Conservation (phyloP, 1,140 invertebrate genomes). For the Papilio polytes region DNA sequence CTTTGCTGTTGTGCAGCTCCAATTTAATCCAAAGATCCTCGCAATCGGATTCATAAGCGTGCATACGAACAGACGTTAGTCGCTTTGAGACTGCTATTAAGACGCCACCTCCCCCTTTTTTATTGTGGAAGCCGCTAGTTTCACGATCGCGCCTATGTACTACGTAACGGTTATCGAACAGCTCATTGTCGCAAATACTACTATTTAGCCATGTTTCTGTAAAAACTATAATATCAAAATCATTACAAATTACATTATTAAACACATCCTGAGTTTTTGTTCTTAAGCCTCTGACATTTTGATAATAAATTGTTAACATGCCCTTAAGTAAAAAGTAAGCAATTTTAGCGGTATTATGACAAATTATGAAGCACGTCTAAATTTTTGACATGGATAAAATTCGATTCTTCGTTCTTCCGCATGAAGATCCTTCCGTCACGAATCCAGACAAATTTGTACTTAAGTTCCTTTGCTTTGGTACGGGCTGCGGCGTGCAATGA, state of each 20-base stretch:
- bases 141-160: conserved; percentile 43
- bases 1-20: neutral
- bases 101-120: conserved; percentile 19
- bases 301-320: conserved; percentile 41
- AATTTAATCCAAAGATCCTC: conserved; percentile 42
- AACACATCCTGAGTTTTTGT: conserved; percentile 41
- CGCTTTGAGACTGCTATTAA: conserved; percentile 33
- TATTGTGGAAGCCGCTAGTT: conserved; percentile 39
- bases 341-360: conserved; percentile 38
- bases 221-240: conserved; percentile 41
- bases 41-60: conserved; percentile 15
- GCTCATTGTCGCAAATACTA: conserved; percentile 32
- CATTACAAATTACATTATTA: conserved; percentile 36
- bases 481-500: conserved; percentile 43
- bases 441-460: conserved; percentile 50
- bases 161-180: conserved; percentile 41
- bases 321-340: conserved; percentile 32
- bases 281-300: conserved; percentile 42
- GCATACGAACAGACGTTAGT: conserved; percentile 5
- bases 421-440: conserved; percentile 43
- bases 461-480: conserved; percentile 39
- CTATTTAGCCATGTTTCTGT: conserved; percentile 42
- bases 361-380: conserved; percentile 34
- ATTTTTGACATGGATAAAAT: conserved; percentile 33
- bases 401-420: conserved; percentile 39